Percentiles rank a stretch among this genome's conserved stretches.
These are phyloP conservation scores for Drosophila mojavensis DNA, from an alignment of 1,140 invertebrate genomes.

Conservation along the genomic window DNA sequence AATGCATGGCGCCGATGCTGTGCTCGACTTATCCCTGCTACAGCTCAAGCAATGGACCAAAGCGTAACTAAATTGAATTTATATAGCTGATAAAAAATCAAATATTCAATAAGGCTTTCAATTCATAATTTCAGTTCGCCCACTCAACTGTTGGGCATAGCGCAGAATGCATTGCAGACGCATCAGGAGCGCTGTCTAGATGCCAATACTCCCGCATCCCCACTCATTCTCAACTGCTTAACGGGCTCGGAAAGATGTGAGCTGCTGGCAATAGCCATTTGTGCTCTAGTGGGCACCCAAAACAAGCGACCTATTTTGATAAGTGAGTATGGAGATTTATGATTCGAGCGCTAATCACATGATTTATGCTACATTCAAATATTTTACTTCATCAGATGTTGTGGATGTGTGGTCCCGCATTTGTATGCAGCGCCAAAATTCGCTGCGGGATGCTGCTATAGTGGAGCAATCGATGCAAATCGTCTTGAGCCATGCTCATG, in stretches of 20 bases:
- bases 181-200: conserved; percentile 69
- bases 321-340: conserved; percentile 50
- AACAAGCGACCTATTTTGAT: conserved; percentile 74
- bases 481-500: conserved; percentile 75
- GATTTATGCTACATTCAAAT: too few species aligned
- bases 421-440: conserved; percentile 79
- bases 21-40: conserved; percentile 73
- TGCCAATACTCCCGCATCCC: conserved; percentile 59
- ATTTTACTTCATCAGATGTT: conserved; percentile 43
- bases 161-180: conserved; percentile 75
- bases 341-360: too few species aligned
- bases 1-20: conserved; percentile 77
- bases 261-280: conserved; percentile 72
- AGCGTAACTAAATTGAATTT: conserved; percentile 48
- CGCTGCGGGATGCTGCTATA: conserved; percentile 64
- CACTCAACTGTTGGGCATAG: conserved; percentile 73
- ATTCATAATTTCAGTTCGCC: conserved; percentile 54
- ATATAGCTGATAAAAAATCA: not conserved
- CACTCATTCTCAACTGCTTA: conserved; percentile 78
- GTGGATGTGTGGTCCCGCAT: conserved; percentile 83
- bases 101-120: not conserved
- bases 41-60: conserved; percentile 83
- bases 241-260: conserved; percentile 82
- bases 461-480: conserved; percentile 83
- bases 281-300: conserved; percentile 74